Conservation (phyloP, 2,797 vertebrate species). For the Furcifer pardalis region DNA sequence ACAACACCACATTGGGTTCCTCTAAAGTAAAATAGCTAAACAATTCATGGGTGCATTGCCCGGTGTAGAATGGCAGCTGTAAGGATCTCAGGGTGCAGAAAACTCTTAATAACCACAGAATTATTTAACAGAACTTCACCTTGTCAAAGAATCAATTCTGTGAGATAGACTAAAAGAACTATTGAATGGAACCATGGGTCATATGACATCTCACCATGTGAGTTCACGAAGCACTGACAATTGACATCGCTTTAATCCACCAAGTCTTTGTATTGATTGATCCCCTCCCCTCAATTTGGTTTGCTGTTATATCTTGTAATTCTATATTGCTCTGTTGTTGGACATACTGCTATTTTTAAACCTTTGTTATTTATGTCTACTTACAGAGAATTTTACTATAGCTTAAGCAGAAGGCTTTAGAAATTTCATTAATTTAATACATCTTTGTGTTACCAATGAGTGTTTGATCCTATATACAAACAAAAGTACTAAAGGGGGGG, state of each 20-base stretch:
- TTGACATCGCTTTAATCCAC: background rate
- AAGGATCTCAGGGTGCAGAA: background rate
- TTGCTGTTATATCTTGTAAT: background rate
- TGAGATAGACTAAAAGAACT: background rate
- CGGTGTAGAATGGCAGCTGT: background rate
- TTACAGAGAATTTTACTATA: background rate
- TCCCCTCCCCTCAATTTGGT: background rate
- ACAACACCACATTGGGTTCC: no score
- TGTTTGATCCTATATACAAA: no score
- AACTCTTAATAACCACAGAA: background rate
- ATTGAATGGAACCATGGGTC: background rate
- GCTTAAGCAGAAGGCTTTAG: background rate
- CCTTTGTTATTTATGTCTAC: background rate
- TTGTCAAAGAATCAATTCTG: background rate
- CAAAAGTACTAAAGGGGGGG: no score
- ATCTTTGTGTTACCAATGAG: no score
- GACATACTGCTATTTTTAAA: background rate
- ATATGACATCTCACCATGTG: background rate
- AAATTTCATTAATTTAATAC: background rate
- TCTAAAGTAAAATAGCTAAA: constrained; percentile 7
- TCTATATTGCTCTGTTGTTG: background rate
- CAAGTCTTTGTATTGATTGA: background rate
- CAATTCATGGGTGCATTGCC: background rate
- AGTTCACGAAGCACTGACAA: background rate
- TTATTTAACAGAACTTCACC: background rate